phyloP scores from a whole-genome alignment of 2,888 invertebrate genomes.

The Cenopis cana region DNA sequence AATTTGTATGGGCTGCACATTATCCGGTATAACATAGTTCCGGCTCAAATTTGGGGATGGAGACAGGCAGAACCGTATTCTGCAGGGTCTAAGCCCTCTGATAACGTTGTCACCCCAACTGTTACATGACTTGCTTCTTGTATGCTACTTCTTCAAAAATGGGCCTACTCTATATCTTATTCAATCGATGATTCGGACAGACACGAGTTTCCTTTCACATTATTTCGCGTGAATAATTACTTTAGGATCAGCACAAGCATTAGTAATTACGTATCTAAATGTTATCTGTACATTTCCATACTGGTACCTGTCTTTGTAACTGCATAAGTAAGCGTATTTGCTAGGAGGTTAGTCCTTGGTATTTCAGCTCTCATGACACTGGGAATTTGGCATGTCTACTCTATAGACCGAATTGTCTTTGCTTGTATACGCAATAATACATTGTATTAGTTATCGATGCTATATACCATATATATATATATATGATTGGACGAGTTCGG shows the following conservation, averaged over 20 bases:
- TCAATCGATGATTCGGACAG: constrained; percentile 17
- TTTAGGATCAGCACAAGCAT: constrained; percentile 1
- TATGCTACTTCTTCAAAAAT: too few species aligned
- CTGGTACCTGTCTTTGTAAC: neutral
- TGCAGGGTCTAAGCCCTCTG: too few species aligned
- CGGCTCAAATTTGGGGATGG: too few species aligned
- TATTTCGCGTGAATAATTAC: constrained; percentile 10
- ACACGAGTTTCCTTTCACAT: constrained; percentile 18
- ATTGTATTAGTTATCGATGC: constrained; percentile 21
- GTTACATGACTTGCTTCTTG: too few species aligned
- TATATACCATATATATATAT: too few species aligned
- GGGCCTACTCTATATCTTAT: too few species aligned
- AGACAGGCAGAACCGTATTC: too few species aligned
- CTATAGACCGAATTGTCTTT: neutral
- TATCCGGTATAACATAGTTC: too few species aligned
- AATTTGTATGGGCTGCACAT: too few species aligned
- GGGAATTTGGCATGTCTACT: neutral
- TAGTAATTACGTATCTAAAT: constrained; percentile 7
- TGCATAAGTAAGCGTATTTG: neutral
- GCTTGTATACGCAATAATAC: constrained; percentile 9
- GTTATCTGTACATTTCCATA: neutral
- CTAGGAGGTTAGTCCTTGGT: neutral
- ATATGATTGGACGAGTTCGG: constrained; percentile 24
- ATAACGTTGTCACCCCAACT: too few species aligned
- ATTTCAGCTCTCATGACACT: neutral